These are phyloP conservation scores for Dasysyrphus albostriatus DNA, from an alignment of 2,888 invertebrate genomes.

Conservation along the genomic window DNA sequence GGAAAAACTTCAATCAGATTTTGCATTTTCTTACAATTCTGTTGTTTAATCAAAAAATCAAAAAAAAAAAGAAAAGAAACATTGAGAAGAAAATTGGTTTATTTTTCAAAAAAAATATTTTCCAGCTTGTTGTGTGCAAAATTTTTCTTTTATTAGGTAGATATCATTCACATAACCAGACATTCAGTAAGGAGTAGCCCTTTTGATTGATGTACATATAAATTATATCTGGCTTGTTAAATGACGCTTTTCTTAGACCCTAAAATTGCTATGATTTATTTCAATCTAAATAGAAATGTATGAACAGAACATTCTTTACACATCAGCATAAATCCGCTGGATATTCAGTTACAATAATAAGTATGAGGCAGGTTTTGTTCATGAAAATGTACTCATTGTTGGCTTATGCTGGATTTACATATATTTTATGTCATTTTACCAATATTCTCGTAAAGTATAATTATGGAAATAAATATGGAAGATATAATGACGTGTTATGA, in stretches of 20 bases:
- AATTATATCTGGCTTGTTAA: background rate
- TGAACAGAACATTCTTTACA: background rate
- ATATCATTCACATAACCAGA: background rate
- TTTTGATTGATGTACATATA: background rate
- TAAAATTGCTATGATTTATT: background rate
- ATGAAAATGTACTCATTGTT: too few species aligned
- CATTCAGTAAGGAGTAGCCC: background rate
- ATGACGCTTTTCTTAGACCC: too few species aligned
- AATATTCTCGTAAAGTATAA: background rate
- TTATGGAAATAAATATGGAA: background rate
- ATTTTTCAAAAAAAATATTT: background rate
- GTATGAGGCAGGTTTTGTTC: background rate
- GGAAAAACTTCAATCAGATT: background rate
- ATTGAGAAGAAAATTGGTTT: conserved; percentile 4
- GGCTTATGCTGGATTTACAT: background rate
- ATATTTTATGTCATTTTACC: background rate
- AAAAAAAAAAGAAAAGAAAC: background rate
- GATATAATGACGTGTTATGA: background rate
- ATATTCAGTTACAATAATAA: background rate
- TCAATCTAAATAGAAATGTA: background rate
- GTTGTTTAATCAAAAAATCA: background rate
- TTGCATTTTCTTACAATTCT: background rate
- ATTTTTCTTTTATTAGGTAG: background rate
- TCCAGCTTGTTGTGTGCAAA: background rate
- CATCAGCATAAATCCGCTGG: background rate